Evolutionary conservation across 2,797 vertebrate genomes (phyloP).

Genomic region (Lutjanus campechanus): DNA sequence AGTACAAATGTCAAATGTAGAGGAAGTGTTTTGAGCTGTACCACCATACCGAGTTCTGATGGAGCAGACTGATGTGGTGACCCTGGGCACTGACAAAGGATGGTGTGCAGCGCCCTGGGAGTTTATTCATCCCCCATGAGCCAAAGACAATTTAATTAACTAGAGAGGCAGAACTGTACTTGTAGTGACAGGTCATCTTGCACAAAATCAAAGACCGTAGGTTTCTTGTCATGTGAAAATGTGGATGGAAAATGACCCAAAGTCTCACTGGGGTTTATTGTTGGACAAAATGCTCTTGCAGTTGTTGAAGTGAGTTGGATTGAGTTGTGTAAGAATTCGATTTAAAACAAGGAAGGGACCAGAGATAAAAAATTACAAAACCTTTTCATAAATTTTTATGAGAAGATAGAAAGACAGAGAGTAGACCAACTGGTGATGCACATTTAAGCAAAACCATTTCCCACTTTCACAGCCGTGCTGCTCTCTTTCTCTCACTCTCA

Average conservation of each 20-base stretch:
- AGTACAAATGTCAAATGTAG: background rate
- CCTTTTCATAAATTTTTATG: background rate
- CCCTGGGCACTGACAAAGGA: constrained; percentile 32
- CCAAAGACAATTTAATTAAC: constrained; percentile 69
- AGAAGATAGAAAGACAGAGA: no score
- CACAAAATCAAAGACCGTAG: background rate
- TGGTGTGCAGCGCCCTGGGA: constrained; percentile 24
- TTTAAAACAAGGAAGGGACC: background rate
- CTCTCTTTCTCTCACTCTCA: constrained; percentile 10
- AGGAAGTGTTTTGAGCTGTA: background rate
- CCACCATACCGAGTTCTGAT: constrained; percentile 15
- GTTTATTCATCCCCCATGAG: constrained; percentile 51
- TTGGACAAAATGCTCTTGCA: background rate
- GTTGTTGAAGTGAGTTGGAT: background rate
- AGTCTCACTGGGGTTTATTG: background rate
- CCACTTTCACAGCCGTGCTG: background rate
- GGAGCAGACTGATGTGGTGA: constrained; percentile 1
- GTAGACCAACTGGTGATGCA: background rate
- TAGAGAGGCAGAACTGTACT: constrained; percentile 58
- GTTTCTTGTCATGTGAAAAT: constrained; percentile 6
- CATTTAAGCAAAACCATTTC: constrained; percentile 5
- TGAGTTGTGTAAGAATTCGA: background rate
- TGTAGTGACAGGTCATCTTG: constrained; percentile 21
- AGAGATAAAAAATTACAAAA: constrained; percentile 4
- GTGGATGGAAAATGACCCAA: background rate